Evolutionary conservation across 35 echinoderm and acorn worm species (phyloP), one percentile per base, ranked within the genome.

Genomic region (Strongylocentrotus purpuratus): DNA sequence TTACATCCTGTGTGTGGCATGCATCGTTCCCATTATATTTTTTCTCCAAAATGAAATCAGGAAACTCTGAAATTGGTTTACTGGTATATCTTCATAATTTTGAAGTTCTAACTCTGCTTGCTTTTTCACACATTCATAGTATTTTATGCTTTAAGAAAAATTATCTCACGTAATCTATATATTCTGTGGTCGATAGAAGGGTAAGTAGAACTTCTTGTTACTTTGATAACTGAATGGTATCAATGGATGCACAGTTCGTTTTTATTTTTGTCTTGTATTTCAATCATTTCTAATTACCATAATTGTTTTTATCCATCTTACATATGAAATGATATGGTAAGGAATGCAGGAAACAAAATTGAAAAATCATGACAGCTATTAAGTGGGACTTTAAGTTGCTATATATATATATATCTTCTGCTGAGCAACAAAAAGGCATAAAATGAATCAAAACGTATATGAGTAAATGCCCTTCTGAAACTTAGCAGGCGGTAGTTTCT

Each of bases 1-100:
- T 78, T 78, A 78, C 28, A 78, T 78, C 91, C 48, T 4, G 31
- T 93, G 91, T 93, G 91, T 93, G 91, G 91, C 91, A 93, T 93
- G 91, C 91, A 93, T 93, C 91, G 87, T 89, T 46, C 87, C 87
- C 32, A 45, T 45, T 89, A 89, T 45, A 31, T 18, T 33, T 89
- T 89, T 86, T 86, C 22, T 89, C n/a, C 45, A 89, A 35, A 41
- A 89, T 28, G 22, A 89, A 33, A 18, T 89, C 87, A 89, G 45
- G 10, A 78, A 28, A 78, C 3, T 28, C 7, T 78, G 65, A 78
- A n/a, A 78, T 7, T 78, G 4, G 20, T 78, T 78, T 25, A n/a
- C n/a, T n/a, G n/a, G n/a, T n/a, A 78, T 78, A 28, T 78, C 20
- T 78, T 45, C 87, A 41, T 89, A 46, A 28, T 45, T 45, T 45